Base-by-base conservation (phyloP, 2,888 invertebrate species). In the Folsomia manolachei region DNA sequence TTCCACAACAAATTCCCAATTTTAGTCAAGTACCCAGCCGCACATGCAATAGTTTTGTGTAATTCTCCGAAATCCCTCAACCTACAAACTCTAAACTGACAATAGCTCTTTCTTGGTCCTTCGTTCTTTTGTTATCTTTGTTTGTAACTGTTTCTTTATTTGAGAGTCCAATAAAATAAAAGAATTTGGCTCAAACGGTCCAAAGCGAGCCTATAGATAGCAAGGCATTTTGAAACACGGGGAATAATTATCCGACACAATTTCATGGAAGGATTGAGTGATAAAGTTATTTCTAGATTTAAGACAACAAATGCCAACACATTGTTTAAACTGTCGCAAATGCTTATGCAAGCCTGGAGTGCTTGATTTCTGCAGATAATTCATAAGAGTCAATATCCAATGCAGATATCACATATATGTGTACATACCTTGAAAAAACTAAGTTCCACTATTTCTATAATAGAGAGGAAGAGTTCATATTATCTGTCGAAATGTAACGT, bases 361-460 rank as follows among this genome's bases (percentile, higher is more conserved):
- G n/a, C n/a, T n/a, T n/a, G n/a, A n/a, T n/a, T n/a, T n/a, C n/a
- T n/a, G n/a, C n/a, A n/a, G n/a, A 9, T 51, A 14, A 51, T 11
- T 9, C 11, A 51, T 51, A 11, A 11, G 14, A 11, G 51, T 9
- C 9, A 11, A 9, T 51, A 14, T 51, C 11, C 51, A 51, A 60
- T 60, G 4, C 9, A 39, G 39, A 39, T 39, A 14, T 39, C 39
- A 39, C 39, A 51, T 51, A 51, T 11, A 53, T 51, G 51, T 19
- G 1, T 39, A 70, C 70, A 61, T 75, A 75, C 75, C 75, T 72
- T 75, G 62, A 65, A 72, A 74, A 70, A 71, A 75, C 70, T 64
- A 70, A 69, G 72, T 66, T 75, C 72, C 75, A 75, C 72, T 68
- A 74, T 52, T 66, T 69, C 71, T 75, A 75, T 69, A 68, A 72